A percentile compares a stretch with the other conserved stretches of the same genome.
Conservation (phyloP, 2,888 invertebrate species). For the Tetropium fuscum region DNA sequence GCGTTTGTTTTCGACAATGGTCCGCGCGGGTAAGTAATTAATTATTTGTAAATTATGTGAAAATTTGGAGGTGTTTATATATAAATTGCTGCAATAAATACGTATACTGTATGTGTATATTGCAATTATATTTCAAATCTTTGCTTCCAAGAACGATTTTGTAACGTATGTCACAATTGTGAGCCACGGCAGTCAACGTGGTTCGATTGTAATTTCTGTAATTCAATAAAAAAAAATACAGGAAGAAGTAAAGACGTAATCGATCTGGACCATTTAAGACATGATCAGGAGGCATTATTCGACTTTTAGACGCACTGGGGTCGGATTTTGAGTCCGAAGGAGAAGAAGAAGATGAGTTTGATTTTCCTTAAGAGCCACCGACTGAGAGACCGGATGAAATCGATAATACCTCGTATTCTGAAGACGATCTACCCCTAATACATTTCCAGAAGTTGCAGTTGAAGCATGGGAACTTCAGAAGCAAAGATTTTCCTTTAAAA, state of each 20-base stretch:
- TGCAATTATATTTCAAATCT: neutral
- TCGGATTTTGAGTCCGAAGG: neutral
- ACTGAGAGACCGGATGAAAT: neutral
- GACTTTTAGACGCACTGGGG: neutral
- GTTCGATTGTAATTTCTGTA: neutral
- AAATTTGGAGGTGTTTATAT: neutral
- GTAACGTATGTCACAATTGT: neutral
- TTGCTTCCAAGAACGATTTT: neutral
- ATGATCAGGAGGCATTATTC: neutral
- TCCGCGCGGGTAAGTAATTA: neutral
- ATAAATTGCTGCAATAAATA: neutral
- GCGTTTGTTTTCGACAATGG: neutral
- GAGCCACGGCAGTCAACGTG: neutral
- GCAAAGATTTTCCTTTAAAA: neutral
- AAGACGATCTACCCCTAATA: neutral
- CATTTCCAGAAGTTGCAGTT: neutral
- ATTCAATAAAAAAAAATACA: neutral
- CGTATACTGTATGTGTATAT: neutral
- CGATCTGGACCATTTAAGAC: neutral
- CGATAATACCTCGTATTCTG: neutral
- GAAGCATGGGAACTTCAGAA: neutral
- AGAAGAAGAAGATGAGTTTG: neutral
- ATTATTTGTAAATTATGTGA: neutral
- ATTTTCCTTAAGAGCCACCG: neutral
- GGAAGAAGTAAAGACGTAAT: neutral